Conservation (phyloP, 1,140 invertebrate genomes). For the Drosophila neocordata region DNA sequence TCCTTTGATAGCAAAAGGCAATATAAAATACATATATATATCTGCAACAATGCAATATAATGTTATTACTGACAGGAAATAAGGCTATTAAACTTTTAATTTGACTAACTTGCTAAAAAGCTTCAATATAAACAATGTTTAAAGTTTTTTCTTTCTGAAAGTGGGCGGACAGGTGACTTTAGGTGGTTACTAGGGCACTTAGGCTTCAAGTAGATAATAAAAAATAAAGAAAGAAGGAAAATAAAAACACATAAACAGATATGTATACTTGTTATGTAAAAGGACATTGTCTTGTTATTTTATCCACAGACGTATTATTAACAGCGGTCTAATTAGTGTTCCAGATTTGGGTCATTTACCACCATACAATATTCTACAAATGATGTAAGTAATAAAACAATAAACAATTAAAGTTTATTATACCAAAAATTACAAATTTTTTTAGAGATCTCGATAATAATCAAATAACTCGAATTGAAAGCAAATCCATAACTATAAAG, state of each 20-base stretch:
- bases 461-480: conserved; percentile 83
- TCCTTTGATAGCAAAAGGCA: not conserved
- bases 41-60: not conserved
- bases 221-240: no score
- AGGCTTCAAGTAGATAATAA: not conserved
- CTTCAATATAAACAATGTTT: not conserved
- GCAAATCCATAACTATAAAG: conserved; percentile 84
- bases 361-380: conserved; percentile 84
- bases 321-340: conserved; percentile 84
- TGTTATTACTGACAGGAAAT: not conserved
- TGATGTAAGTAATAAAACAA: conserved; percentile 86
- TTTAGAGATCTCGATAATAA: conserved; percentile 85
- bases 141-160: not conserved
- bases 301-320: conserved; percentile 84
- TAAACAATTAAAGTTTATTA: no score
- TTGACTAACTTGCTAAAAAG: not conserved
- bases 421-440: no score
- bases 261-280: not conserved
- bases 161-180: not conserved
- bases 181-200: not conserved
- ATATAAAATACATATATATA: no score
- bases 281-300: not conserved
- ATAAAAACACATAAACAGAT: conserved; percentile 6
- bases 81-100: not conserved
- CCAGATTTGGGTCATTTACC: conserved; percentile 83